These are phyloP conservation scores for Leptopilina drosophilae DNA, from an alignment of 2,888 invertebrate genomes.

Conservation along the genomic window DNA sequence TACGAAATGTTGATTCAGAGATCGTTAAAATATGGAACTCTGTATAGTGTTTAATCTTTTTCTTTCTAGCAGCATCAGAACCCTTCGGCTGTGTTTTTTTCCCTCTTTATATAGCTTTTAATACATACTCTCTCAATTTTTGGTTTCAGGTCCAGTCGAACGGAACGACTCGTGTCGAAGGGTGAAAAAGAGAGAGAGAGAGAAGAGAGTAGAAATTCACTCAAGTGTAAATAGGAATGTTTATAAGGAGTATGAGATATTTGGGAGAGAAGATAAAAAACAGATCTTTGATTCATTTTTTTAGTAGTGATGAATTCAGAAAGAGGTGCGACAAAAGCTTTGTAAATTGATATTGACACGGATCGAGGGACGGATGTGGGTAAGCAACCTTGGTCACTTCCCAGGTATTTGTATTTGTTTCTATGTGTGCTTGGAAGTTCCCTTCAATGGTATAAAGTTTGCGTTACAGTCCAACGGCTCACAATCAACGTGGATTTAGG, in stretches of 20 bases:
- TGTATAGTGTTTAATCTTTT: no score
- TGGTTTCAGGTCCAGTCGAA: neutral
- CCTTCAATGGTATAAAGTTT: slow-evolving; percentile 19
- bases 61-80: no score
- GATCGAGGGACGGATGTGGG: slow-evolving; percentile 18
- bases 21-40: no score
- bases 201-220: slow-evolving; percentile 6
- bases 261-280: neutral
- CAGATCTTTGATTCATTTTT: slow-evolving; percentile 9
- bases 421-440: slow-evolving; percentile 8
- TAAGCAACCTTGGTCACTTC: slow-evolving; percentile 29
- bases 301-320: neutral
- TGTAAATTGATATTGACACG: slow-evolving; percentile 39
- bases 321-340: slow-evolving; percentile 14
- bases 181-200: neutral
- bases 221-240: slow-evolving; percentile 3
- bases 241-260: neutral
- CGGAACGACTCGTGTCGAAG: slow-evolving; percentile 38
- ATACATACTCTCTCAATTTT: no score
- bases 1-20: no score
- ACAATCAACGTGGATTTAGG: slow-evolving; percentile 26
- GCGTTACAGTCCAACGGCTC: slow-evolving; percentile 28
- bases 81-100: no score
- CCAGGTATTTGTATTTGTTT: neutral
- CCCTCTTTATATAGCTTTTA: no score